These are phyloP conservation scores for Serilophus lunatus DNA, from an alignment of 2,113 vertebrate species.

Conservation along the genomic window DNA sequence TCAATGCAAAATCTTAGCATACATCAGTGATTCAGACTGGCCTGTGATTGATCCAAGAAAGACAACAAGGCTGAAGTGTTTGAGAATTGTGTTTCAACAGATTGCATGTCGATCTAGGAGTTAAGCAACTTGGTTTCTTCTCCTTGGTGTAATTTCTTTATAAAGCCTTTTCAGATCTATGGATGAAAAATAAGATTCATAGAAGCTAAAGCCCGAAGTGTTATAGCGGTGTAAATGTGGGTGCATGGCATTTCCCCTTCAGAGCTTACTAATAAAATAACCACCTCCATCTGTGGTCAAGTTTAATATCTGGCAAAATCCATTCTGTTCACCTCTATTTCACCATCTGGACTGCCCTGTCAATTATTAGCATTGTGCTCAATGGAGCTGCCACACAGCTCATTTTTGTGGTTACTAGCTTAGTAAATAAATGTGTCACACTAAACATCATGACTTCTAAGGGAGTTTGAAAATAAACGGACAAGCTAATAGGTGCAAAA, in stretches of 20 bases:
- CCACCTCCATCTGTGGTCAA: conserved; percentile 26
- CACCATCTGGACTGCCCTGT: conserved; percentile 11
- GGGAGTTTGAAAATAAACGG: background rate
- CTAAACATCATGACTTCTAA: conserved; percentile 38
- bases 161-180: conserved; percentile 10
- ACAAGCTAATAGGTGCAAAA: conserved; percentile 30
- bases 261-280: conserved; percentile 42
- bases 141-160: background rate
- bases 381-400: conserved; percentile 41
- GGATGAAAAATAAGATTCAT: background rate
- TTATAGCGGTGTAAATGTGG: conserved; percentile 14
- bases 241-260: conserved; percentile 19
- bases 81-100: background rate
- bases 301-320: conserved; percentile 54
- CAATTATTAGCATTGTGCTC: conserved; percentile 51
- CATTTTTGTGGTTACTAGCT: conserved; percentile 43
- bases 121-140: background rate
- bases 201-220: conserved; percentile 18
- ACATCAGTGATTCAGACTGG: background rate
- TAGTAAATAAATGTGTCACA: conserved; percentile 57
- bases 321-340: conserved; percentile 50
- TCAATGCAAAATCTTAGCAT: background rate
- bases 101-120: background rate
- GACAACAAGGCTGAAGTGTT: background rate
- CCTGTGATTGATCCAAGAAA: background rate